phyloP scores from a whole-genome alignment of 92 coral and sea anemone genomes.

The Zoanthus sociatus region DNA sequence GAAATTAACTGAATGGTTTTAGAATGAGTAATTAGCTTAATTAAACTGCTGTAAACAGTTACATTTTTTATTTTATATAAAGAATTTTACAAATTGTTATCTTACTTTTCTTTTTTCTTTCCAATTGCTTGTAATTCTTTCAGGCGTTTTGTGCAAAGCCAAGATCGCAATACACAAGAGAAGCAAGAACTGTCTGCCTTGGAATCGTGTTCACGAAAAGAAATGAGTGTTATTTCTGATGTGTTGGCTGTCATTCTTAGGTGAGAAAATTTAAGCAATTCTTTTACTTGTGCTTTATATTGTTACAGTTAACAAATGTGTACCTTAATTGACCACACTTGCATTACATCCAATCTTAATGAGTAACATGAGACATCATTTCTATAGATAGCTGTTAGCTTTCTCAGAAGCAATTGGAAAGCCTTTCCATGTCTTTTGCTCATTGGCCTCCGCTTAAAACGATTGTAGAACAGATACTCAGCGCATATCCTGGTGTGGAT shows the following conservation, averaged over 20 bases:
- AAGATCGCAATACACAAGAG: conserved; percentile 61
- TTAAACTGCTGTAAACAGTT: background rate
- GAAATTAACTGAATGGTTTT: background rate
- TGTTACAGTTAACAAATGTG: too few relatives aligned
- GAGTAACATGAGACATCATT: too few relatives aligned
- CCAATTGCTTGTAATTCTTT: background rate
- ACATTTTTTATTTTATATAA: background rate
- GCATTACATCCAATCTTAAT: too few relatives aligned
- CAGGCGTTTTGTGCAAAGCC: conserved; percentile 83
- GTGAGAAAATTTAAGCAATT: conserved; percentile 41
- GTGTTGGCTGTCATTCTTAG: conserved; percentile 92
- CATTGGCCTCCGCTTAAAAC: too few relatives aligned
- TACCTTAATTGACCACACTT: too few relatives aligned
- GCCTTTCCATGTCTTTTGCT: too few relatives aligned
- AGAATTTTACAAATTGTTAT: background rate
- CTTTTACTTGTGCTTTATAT: too few relatives aligned
- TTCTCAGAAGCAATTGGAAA: too few relatives aligned
- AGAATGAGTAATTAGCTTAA: too few relatives aligned
- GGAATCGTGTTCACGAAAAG: conserved; percentile 77
- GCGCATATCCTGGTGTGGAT: too few relatives aligned
- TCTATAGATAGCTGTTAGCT: too few relatives aligned
- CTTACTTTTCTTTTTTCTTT: background rate
- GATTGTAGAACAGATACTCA: too few relatives aligned
- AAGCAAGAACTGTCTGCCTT: conserved; percentile 77
- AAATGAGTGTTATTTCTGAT: conserved; percentile 82